A percentile compares a stretch with the other conserved stretches of the same genome.
phyloP scores from a whole-genome alignment of 53 echinoderm and acorn worm species.

The Zoroaster sp. region DNA sequence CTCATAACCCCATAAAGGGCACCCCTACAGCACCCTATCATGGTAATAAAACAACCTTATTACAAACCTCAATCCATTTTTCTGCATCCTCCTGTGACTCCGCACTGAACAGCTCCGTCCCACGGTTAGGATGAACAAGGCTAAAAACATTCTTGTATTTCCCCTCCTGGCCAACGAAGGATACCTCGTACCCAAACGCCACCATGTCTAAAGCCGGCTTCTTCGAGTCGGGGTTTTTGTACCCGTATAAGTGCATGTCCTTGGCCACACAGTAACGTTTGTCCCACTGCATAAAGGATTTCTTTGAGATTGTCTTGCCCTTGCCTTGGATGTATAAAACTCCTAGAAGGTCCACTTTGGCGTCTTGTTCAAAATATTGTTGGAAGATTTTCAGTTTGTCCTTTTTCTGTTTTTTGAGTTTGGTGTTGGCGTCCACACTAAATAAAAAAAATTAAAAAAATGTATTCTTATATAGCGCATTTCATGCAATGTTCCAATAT shows the following conservation, averaged over 20 bases:
- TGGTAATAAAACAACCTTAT: too few relatives aligned
- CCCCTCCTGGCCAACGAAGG: constrained; percentile 49
- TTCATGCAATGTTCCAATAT: background rate
- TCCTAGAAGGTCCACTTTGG: constrained; percentile 51
- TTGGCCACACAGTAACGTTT: constrained; percentile 62
- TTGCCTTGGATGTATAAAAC: constrained; percentile 21
- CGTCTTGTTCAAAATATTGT: constrained; percentile 29
- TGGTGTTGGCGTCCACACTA: constrained; percentile 20
- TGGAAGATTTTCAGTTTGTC: constrained; percentile 41
- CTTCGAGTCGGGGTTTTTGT: constrained; percentile 43
- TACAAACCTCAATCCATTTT: constrained; percentile 70
- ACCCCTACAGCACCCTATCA: too few relatives aligned
- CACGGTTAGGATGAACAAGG: constrained; percentile 46
- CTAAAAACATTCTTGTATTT: constrained; percentile 53
- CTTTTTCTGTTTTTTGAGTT: constrained; percentile 30
- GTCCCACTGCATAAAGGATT: constrained; percentile 33
- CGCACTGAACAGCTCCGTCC: constrained; percentile 52
- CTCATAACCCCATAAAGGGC: too few relatives aligned
- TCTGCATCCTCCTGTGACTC: constrained; percentile 62
- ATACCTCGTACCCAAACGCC: constrained; percentile 50
- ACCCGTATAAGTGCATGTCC: constrained; percentile 46
- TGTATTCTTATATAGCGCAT: background rate
- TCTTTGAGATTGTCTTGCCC: constrained; percentile 34
- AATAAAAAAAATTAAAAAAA: background rate
- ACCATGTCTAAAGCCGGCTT: constrained; percentile 45